Evolutionary conservation across 1,140 invertebrate species (phyloP), one percentile per base, ranked within the genome.

Genomic region (Drosophila sucinea): DNA sequence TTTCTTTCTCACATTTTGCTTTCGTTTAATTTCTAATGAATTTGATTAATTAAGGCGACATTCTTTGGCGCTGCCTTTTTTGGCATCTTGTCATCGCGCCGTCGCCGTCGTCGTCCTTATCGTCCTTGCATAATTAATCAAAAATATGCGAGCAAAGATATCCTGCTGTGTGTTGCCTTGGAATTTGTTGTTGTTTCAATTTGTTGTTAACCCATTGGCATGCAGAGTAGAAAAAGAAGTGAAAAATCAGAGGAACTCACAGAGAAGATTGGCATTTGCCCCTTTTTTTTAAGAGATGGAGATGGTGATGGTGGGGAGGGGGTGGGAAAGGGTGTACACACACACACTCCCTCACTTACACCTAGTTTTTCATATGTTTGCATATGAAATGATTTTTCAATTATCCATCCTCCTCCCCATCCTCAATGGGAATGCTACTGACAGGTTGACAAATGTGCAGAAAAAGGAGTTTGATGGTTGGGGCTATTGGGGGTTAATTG

Each of bases 341-440:
- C 75, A 79, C 64, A 55, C 61, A 61, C 60, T 30, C 40, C 51
- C 44, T 27, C 44, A 27, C 44, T 7, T 25, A 44, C 3, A 51
- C 44, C 11, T 27, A 27, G 32, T 11, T 23, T 23, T 32, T 5
- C 25, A 30, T 41, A 57, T 60, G 57, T 23, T 17, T 73, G 72
- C 76, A 83, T 89, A 86, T 87, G 79, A 69, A 87, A 89, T 75
- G 70, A 89, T 83, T 76, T 87, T 87, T 80, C 84, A 87, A 87
- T 87, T 87, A 87, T 74, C 51, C 77, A 33, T 67, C 79, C 79
- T 76, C 72, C 60, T 30, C 23, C 23, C 23, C 1, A 2, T 3
- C 10, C 7, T 6, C 44, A 10, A 3, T 3, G 44, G 23, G 65
- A 38, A 58, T 85, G 81, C 57, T 65, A 60, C 64, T 85, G 81